Evolutionary conservation across 2,797 vertebrate species (phyloP).

Genomic region (Apogon talboti): DNA sequence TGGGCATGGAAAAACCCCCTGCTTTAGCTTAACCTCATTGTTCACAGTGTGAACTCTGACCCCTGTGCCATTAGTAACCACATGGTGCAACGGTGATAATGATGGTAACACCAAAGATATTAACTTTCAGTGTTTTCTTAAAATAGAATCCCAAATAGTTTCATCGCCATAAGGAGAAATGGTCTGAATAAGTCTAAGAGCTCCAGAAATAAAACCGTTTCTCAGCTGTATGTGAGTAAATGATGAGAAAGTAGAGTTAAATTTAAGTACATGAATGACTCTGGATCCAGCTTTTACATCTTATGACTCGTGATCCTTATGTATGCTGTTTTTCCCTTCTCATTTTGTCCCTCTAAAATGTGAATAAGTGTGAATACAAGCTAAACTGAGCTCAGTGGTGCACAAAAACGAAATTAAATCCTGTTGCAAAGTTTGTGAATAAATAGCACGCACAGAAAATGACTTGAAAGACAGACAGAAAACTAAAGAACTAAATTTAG

Average conservation of each 20-base stretch:
- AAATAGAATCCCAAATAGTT: slow-evolving; percentile 59
- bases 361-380: too few species aligned
- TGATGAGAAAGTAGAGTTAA: slow-evolving; percentile 28
- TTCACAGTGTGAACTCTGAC: slow-evolving; percentile 24
- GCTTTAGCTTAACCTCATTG: slow-evolving; percentile 39
- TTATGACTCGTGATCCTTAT: too few species aligned
- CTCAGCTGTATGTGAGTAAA: slow-evolving; percentile 25
- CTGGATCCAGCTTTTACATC: background rate
- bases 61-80: slow-evolving; percentile 11
- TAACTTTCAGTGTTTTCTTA: slow-evolving; percentile 46
- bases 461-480: too few species aligned
- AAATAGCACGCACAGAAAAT: background rate
- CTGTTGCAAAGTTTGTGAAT: background rate
- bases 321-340: too few species aligned
- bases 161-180: slow-evolving; percentile 65
- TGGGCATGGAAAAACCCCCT: slow-evolving; percentile 38
- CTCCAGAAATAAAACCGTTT: slow-evolving; percentile 47
- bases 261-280: slow-evolving; percentile 24
- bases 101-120: slow-evolving; percentile 26
- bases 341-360: too few species aligned
- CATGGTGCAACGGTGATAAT: background rate
- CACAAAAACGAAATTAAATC: too few species aligned
- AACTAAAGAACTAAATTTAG: background rate
- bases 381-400: too few species aligned
- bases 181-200: slow-evolving; percentile 50